Base-by-base conservation (phyloP, 2,797 vertebrate species). In the Chromis chromis region DNA sequence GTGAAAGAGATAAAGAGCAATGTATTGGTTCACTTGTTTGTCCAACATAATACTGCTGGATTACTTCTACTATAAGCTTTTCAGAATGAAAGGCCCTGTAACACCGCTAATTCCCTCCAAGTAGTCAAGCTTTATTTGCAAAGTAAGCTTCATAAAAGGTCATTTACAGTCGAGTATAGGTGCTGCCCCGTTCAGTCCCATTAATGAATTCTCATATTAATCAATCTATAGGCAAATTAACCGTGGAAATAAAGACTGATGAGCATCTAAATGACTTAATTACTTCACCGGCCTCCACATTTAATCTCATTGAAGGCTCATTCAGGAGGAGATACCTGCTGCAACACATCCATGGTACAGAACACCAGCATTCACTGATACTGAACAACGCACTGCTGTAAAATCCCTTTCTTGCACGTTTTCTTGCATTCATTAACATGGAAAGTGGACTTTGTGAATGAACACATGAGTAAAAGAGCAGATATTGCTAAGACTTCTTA, bases 221-320 rank as follows among this genome's bases (percentile, higher is more conserved):
- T 84, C 69, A 71, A 79, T 81, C 75, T 58, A 70, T 59, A 65
- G 71, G 53, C 81, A 81, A 85, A 88, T 79, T 73, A 71, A 79
- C 24, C 69, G 0, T 86, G 78, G 65, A 78, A 75, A 86, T 67
- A 70, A 78, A 78, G 76, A 89, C 65, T 61, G 79, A 79, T 80
- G 81, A 74, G 65, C 56, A 65, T 75, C 59, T 69, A 48, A 82
- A 84, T 74, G 24, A 65, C 65, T 79, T 64, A 48, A 79, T 81
- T 56, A 78, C 40, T 10, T 49, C 31, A 19, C 27, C 36, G 39
- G 70, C 60, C 54, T 61, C 28, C 36, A 46, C 42, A 16, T 61
- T 74, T 81, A 60, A 76, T 81, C 70, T 73, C 63, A 33, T 46
- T 44, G 44, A 60, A 54, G 66, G 25, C 54, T 63, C 6, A 68